Evolutionary conservation across 2,888 invertebrate species (phyloP), one percentile per base, ranked within the genome.

Genomic region (Noctua janthe): DNA sequence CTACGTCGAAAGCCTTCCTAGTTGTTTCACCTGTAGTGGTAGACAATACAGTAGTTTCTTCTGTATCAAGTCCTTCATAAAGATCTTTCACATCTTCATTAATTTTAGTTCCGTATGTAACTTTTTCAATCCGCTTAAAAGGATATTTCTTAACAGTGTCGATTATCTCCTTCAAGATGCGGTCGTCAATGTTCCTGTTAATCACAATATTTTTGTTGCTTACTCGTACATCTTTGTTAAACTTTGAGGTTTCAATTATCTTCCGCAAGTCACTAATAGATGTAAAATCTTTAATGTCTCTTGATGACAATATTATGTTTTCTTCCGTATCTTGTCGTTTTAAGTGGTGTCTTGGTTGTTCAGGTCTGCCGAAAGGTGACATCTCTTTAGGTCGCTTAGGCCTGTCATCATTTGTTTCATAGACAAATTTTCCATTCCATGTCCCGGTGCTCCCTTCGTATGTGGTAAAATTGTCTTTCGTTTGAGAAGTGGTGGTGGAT

Each of bases 1-100:
- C 95, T 7, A 97, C 92, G 87, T 97, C 96, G 88, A 95, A 97
- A 77, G 97, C 94, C 81, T 97, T 96, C 87, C 95, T 97, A 23
- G 94, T 95, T 15, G 95, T 91, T 83, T 95, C 97, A 43, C 95
- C 95, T 74, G 92, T 95, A 77, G 93, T 94, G 56, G 95, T 94
- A 72, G 93, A 94, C 67, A 96, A 78, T 69, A 96, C 92, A 71
- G 95, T 96, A 10, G 94, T 95, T 88, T 97, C 94, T 91, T 97
- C 95, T 62, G 95, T 93, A 82, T 97, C 97, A 59, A 95, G 89
- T 39, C 97, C 97, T 92, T 97, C 97, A 76, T 97, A 97, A 23
- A 97, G 92, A 90, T 97, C 97, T 93, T 97, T 97, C 29, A 97
- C 97, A 89, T 97, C 97, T 89, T 97, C 96, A 84, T 97, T 97